These are phyloP conservation scores for Alloscopus bannaensis DNA, from an alignment of 2,888 invertebrate species.

Conservation along the genomic window DNA sequence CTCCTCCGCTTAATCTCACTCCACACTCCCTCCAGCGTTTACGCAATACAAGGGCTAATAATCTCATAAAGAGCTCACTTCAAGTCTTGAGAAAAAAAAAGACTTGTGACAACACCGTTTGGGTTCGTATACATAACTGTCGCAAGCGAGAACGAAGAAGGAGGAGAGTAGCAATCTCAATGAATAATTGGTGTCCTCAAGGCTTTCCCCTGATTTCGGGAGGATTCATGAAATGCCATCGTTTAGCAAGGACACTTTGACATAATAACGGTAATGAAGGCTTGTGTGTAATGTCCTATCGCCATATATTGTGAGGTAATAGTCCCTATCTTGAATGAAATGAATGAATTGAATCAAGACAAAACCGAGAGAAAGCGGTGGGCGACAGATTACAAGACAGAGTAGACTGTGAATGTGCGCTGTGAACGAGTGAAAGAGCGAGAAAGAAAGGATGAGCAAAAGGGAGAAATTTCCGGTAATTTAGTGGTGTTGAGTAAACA, in stretches of 20 bases:
- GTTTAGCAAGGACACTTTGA: slow-evolving; percentile 46
- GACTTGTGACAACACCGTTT: too few species aligned
- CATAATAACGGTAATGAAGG: slow-evolving; percentile 56
- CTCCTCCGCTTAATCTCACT: too few species aligned
- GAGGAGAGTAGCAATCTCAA: slow-evolving; percentile 9
- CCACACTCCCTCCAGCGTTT: too few species aligned
- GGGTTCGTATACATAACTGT: too few species aligned
- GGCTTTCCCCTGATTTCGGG: slow-evolving; percentile 36
- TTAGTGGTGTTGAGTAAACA: slow-evolving; percentile 63
- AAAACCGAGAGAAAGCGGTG: neutral
- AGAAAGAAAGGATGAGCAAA: slow-evolving; percentile 40
- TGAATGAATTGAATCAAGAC: too few species aligned
- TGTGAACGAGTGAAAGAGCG: slow-evolving; percentile 1
- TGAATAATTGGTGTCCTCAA: slow-evolving; percentile 49
- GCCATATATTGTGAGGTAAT: slow-evolving; percentile 37
- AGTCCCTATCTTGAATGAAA: too few species aligned
- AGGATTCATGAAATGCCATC: slow-evolving; percentile 29
- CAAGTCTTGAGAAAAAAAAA: too few species aligned
- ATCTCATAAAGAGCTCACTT: too few species aligned
- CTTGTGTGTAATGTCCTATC: slow-evolving; percentile 43
- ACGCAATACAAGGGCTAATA: too few species aligned
- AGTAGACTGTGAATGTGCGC: neutral
- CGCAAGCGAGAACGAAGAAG: slow-evolving; percentile 2
- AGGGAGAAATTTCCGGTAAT: slow-evolving; percentile 61
- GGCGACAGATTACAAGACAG: slow-evolving; percentile 15